Base-by-base conservation (phyloP, 2,797 vertebrate species). In the Uromys caudimaculatus region DNA sequence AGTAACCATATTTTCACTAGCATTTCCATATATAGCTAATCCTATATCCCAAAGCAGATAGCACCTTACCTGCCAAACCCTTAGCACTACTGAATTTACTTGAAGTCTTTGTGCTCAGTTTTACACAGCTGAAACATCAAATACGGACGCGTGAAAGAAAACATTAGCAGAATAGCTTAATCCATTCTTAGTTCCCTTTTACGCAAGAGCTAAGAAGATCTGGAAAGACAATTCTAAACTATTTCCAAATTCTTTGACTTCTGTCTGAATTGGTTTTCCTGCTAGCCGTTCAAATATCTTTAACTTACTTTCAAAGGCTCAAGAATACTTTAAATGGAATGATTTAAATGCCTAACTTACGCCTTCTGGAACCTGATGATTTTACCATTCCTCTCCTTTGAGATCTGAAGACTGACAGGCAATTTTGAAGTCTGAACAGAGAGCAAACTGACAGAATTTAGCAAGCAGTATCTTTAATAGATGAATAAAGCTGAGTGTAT, bases 41-140 rank as follows among this genome's bases (percentile, higher is more conserved):
- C 32, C 41, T 95, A 76, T 96, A 96, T 67, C n/a, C 38, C 95
- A 89, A 94, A 97, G 21, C 10, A 90, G 82, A 93, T 89, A 82
- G 50, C 79, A 13, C 93, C 77, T 91, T 32, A 50, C 73, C 11
- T 32, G 96, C 52, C 12, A 92, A 90, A 94, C 54, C 87, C 23
- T 96, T 41, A 75, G 41, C 91, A 77, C 47, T 93, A 91, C 82
- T 92, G 44, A 75, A 94, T 95, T 94, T 78, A 67, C 64, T 60
- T 27, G 91, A 82, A 96, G 73, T 96, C 92, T 97, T 96, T 97
- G 94, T 71, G 91, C 98, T 94, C 96, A 78, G 95, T 97, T 96
- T 93, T 83, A 93, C 92, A 90, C 2, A 91, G 3, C 7, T 93
- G 50, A 96, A 97, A 44, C 95, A 87, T 52, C 24, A 92, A 77